phyloP scores from a whole-genome alignment of 2,888 invertebrate species.

The Drosophila emarginata region DNA sequence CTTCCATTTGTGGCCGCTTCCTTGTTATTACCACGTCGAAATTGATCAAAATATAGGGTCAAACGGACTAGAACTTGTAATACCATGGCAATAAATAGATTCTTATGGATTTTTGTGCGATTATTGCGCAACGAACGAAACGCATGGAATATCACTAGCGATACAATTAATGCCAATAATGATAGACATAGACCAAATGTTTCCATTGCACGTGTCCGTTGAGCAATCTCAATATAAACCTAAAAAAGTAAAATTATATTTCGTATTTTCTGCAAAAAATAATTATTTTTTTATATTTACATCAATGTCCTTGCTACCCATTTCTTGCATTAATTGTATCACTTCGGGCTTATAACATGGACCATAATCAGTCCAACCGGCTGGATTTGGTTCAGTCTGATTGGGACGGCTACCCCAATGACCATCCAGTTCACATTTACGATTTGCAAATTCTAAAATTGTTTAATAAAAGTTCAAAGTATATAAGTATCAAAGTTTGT shows the following conservation, averaged over 20 bases:
- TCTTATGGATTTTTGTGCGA: conserved; percentile 93
- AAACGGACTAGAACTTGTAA: conserved; percentile 89
- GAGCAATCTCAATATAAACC: conserved; percentile 87
- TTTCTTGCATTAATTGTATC: conserved; percentile 85
- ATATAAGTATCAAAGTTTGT: too few species aligned
- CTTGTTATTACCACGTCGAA: conserved; percentile 81
- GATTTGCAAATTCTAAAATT: conserved; percentile 86
- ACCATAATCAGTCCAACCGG: conserved; percentile 93
- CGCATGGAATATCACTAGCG: conserved; percentile 90
- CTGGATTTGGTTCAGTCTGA: conserved; percentile 75
- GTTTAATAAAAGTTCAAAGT: too few species aligned
- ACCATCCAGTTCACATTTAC: conserved; percentile 87
- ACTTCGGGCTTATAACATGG: conserved; percentile 90
- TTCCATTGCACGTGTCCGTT: conserved; percentile 89
- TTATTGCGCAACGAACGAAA: conserved; percentile 91
- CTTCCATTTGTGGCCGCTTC: conserved; percentile 77
- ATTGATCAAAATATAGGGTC: conserved; percentile 89
- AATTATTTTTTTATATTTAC: conserved; percentile 45
- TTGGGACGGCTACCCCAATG: conserved; percentile 86
- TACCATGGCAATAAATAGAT: conserved; percentile 91
- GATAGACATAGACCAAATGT: conserved; percentile 93
- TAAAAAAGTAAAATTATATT: conserved; percentile 74
- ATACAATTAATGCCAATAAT: conserved; percentile 88
- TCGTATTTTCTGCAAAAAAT: too few species aligned
- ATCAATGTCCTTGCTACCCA: conserved; percentile 80